phyloP scores from a whole-genome alignment of 2,113 vertebrate genomes.

The Strix aluco region DNA sequence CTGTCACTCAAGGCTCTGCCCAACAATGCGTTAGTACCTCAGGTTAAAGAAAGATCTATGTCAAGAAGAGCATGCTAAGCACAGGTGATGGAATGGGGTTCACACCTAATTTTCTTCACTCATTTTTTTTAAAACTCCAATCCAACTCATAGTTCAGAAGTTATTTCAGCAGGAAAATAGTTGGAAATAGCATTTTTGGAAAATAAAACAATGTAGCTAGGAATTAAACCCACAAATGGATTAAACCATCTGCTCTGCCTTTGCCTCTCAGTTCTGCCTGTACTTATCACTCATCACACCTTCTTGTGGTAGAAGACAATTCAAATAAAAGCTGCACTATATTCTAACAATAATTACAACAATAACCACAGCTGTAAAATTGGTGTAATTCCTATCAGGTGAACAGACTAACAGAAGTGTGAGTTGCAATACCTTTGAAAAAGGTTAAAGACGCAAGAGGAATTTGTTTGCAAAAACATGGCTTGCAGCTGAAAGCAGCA shows the following conservation, averaged over 20 bases:
- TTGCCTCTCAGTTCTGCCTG: not conserved
- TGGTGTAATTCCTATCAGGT: not conserved
- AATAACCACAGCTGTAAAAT: not conserved
- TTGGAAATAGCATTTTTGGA: not conserved
- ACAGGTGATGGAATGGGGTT: not conserved
- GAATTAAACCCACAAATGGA: not conserved
- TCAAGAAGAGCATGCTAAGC: not conserved
- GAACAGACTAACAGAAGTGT: not conserved
- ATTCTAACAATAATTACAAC: not conserved
- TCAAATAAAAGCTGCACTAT: not conserved
- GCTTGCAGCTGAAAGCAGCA: not conserved
- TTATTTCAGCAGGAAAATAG: not conserved
- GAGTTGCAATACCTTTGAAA: not conserved
- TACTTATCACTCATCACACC: not conserved
- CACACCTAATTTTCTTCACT: not conserved
- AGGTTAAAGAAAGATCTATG: not conserved
- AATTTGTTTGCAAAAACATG: not conserved
- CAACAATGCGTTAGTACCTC: not conserved
- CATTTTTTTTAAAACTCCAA: not conserved
- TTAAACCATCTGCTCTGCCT: not conserved
- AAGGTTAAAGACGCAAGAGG: not conserved
- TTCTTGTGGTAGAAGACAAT: not conserved
- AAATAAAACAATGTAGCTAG: not conserved
- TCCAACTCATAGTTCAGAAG: not conserved
- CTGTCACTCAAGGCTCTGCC: not conserved